A percentile compares a stretch with the other conserved stretches of the same genome.
Conservation (phyloP, 2,888 invertebrate species). For the Heliconius charithonia region DNA sequence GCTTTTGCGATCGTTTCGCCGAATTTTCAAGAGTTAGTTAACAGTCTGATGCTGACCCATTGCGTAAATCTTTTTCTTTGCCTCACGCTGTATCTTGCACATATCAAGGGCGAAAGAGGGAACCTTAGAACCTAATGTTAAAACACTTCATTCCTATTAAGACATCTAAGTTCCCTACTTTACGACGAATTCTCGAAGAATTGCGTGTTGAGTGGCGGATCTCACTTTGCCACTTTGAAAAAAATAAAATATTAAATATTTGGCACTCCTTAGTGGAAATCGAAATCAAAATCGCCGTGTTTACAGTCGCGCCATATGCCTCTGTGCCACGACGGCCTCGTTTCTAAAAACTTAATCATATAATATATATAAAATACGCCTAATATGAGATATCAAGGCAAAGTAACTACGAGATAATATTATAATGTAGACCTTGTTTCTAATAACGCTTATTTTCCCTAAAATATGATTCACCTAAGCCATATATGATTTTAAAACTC, state of each 20-base stretch:
- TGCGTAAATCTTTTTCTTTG: too few species aligned
- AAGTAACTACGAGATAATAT: not conserved
- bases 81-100: not conserved
- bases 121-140: too few species aligned
- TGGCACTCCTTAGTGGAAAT: not conserved
- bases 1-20: too few species aligned
- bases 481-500: slow-evolving; percentile 1
- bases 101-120: too few species aligned
- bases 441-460: slow-evolving; percentile 15
- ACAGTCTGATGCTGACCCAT: too few species aligned
- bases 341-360: not conserved
- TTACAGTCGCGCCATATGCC: too few species aligned
- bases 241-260: not conserved
- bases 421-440: slow-evolving; percentile 18
- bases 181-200: too few species aligned
- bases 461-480: slow-evolving; percentile 24
- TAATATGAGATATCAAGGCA: not conserved
- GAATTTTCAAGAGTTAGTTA: too few species aligned
- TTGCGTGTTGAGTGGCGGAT: not conserved
- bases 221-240: not conserved
- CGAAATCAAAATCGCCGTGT: too few species aligned
- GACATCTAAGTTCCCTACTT: too few species aligned
- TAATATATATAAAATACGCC: not conserved
- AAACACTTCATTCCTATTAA: too few species aligned
- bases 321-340: too few species aligned